These are phyloP conservation scores for Coelopa frigida DNA, from an alignment of 1,140 invertebrate species.

Conservation along the genomic window DNA sequence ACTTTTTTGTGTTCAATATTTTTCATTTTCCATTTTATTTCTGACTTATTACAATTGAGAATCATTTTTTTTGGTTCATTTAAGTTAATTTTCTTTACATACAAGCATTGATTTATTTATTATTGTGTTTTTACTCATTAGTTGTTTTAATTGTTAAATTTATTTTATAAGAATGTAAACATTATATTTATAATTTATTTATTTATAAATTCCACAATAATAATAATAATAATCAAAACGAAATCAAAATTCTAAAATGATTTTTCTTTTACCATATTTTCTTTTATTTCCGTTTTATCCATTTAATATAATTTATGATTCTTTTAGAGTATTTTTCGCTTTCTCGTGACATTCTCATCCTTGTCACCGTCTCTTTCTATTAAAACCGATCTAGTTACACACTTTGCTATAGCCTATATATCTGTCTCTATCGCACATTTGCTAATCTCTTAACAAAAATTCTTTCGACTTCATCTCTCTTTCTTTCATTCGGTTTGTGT, in stretches of 20 bases:
- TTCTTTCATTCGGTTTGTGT: background rate
- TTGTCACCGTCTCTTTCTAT: no score
- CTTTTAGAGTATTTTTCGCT: slow-evolving; percentile 4
- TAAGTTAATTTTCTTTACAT: slow-evolving; percentile 5
- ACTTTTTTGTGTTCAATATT: slow-evolving; percentile 3
- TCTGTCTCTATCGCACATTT: no score
- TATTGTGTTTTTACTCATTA: slow-evolving; percentile 9
- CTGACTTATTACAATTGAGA: slow-evolving; percentile 9
- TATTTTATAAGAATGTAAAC: slow-evolving; percentile 9
- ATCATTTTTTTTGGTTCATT: slow-evolving; percentile 5
- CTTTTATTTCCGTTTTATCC: slow-evolving; percentile 3
- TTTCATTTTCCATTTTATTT: background rate
- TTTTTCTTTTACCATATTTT: background rate
- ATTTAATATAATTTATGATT: no score
- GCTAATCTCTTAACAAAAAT: no score
- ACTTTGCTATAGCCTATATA: no score
- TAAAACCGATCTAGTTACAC: no score
- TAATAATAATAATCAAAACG: slow-evolving; percentile 1
- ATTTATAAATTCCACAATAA: slow-evolving; percentile 1
- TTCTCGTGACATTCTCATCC: no score
- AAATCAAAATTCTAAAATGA: slow-evolving; percentile 11
- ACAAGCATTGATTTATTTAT: background rate
- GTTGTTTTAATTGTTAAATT: slow-evolving; percentile 7
- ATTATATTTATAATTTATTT: slow-evolving; percentile 5
- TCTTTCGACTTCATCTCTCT: background rate